A percentile compares a stretch with the other conserved stretches of the same genome.
These are phyloP conservation scores for Acanthis flammea DNA, from an alignment of 2,797 vertebrate genomes.

Conservation along the genomic window DNA sequence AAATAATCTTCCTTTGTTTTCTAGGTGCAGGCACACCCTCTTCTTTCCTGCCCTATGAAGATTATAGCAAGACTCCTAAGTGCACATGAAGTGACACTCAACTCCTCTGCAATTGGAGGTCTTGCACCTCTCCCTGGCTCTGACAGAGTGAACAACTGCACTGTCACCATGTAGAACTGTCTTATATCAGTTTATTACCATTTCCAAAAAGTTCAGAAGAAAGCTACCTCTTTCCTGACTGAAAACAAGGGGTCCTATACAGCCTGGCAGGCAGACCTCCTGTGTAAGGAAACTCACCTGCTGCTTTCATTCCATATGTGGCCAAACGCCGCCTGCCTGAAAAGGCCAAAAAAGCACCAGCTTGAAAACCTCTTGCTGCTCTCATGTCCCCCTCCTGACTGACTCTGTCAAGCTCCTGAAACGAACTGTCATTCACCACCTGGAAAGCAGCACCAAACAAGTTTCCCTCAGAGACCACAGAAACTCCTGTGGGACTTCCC, in stretches of 20 bases:
- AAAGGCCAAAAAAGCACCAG: not conserved
- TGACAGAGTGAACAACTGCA: rapidly evolving
- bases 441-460: constrained; percentile 8
- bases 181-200: rapidly evolving
- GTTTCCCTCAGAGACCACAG: not conserved
- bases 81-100: rapidly evolving
- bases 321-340: not conserved
- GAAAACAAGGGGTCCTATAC: not conserved
- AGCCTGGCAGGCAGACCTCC: not conserved
- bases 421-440: not conserved
- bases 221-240: not conserved
- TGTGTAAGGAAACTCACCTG: not conserved
- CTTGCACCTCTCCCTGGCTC: not conserved
- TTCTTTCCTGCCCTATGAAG: not conserved
- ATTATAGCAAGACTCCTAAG: not conserved
- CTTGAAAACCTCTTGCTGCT: not conserved
- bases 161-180: rapidly evolving
- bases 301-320: not conserved
- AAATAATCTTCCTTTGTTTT: not conserved
- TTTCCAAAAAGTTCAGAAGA: not conserved
- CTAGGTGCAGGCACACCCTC: not conserved
- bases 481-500: not conserved
- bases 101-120: not conserved
- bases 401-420: constrained; percentile 8
- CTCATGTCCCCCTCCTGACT: not conserved